phyloP scores from a whole-genome alignment of 2,113 vertebrate genomes.

The Hippopotamus amphibius region DNA sequence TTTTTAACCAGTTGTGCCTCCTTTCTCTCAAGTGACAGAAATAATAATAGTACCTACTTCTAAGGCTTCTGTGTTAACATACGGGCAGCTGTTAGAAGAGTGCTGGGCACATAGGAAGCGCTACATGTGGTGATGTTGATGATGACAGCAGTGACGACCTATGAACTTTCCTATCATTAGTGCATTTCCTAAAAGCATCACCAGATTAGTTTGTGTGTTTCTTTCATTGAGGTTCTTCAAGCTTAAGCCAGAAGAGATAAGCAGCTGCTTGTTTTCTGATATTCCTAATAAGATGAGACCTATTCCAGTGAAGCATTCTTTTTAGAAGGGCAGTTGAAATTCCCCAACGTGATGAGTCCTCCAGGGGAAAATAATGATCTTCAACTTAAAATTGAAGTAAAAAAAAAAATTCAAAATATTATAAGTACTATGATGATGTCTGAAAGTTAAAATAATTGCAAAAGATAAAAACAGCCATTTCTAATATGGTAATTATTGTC shows the following conservation, averaged over 20 bases:
- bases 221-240: neutral
- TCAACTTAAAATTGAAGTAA: neutral
- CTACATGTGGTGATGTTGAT: neutral
- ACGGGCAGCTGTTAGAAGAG: neutral
- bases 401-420: slow-evolving; percentile 35
- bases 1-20: neutral
- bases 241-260: neutral
- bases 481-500: neutral
- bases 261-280: neutral
- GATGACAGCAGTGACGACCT: neutral
- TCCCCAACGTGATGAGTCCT: neutral
- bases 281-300: neutral
- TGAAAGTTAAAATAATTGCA: slow-evolving; percentile 32
- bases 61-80: neutral
- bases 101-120: neutral
- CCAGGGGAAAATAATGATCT: neutral
- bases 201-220: neutral
- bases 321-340: neutral
- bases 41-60: neutral
- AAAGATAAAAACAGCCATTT: neutral
- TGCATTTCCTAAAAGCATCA: neutral
- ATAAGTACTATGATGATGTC: neutral
- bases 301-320: neutral
- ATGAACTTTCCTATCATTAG: neutral
- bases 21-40: neutral